Evolutionary conservation across 2,888 invertebrate genomes (phyloP).

Genomic region (Lithophane ornitopus): DNA sequence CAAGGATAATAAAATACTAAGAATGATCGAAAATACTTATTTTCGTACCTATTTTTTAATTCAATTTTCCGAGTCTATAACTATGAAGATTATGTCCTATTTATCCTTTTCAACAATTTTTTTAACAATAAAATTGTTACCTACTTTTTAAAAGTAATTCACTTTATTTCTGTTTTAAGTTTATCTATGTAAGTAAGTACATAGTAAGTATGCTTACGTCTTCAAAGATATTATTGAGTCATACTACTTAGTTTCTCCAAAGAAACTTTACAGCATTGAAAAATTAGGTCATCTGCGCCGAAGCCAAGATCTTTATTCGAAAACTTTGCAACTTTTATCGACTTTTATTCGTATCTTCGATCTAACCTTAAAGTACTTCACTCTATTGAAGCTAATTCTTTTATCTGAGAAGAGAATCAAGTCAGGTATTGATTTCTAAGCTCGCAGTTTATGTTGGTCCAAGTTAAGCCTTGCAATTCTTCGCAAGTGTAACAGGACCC

Average conservation of each 20-base stretch:
- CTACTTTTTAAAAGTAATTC: neutral
- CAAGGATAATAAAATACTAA: neutral
- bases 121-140: neutral
- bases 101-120: no score
- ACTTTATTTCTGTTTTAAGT: neutral
- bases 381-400: conserved; percentile 58
- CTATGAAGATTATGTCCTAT: no score
- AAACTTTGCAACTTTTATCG: conserved; percentile 74
- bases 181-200: neutral
- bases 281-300: conserved; percentile 75
- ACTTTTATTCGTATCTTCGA: conserved; percentile 65
- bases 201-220: conserved; percentile 13
- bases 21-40: neutral
- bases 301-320: conserved; percentile 76
- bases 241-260: conserved; percentile 59
- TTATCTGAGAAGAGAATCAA: conserved; percentile 48
- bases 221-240: conserved; percentile 59
- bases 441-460: conserved; percentile 52
- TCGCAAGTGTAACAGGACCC: conserved; percentile 61
- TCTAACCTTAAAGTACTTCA: conserved; percentile 64
- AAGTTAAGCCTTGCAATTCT: conserved; percentile 54
- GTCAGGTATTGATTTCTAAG: conserved; percentile 51
- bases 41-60: neutral
- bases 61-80: neutral
- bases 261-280: conserved; percentile 70